phyloP scores from a whole-genome alignment of 2,797 vertebrate genomes.

The Sebastolobus alascanus region DNA sequence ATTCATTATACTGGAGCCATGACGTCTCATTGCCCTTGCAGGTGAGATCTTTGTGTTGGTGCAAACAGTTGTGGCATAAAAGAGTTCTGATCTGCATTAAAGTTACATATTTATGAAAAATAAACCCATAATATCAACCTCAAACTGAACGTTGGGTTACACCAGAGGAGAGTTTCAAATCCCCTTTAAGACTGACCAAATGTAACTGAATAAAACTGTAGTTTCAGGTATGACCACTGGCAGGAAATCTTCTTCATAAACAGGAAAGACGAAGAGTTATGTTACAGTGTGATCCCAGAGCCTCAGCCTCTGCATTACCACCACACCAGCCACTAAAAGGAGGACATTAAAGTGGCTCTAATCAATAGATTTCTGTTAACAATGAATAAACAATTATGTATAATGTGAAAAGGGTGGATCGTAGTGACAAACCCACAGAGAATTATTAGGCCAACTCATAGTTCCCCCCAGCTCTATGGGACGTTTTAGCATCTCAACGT shows the following conservation, averaged over 20 bases:
- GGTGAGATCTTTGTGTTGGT: conserved; percentile 38
- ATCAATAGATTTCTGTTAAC: not conserved
- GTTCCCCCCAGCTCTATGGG: not conserved
- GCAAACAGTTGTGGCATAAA: conserved; percentile 18
- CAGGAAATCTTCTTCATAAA: conserved; percentile 25
- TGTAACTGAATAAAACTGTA: not conserved
- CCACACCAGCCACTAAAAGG: not conserved
- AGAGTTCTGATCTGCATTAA: conserved; percentile 9
- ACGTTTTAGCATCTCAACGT: not conserved
- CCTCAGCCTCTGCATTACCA: not conserved
- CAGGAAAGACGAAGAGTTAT: not conserved
- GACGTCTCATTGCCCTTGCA: conserved; percentile 56
- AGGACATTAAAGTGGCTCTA: not conserved
- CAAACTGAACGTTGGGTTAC: conserved; percentile 10
- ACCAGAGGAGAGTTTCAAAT: conserved; percentile 25
- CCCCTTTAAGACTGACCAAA: conserved; percentile 25
- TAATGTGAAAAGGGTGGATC: not conserved
- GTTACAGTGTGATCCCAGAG: not conserved
- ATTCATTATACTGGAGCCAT: conserved; percentile 59
- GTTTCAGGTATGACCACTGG: conserved; percentile 24
- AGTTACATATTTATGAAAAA: conserved; percentile 15
- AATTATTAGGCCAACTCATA: not conserved
- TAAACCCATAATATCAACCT: conserved; percentile 2
- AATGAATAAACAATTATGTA: not conserved
- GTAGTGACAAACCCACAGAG: not conserved